A percentile compares a stretch with the other conserved stretches of the same genome.
phyloP scores from a whole-genome alignment of 2,888 invertebrate species.

The Heliconius ismenius region DNA sequence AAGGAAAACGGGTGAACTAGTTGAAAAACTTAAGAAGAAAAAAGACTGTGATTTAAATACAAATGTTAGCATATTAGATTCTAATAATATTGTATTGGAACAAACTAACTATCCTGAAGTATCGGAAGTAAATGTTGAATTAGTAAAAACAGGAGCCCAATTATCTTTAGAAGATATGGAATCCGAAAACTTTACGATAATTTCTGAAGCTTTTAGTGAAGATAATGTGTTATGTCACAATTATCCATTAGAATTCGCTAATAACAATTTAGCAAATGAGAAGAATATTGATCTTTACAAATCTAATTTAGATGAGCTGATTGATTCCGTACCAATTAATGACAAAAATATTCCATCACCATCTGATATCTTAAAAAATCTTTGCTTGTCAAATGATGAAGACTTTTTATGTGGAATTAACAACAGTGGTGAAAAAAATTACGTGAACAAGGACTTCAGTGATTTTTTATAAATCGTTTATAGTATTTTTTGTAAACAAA shows the following conservation, averaged over 20 bases:
- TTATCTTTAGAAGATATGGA: conserved; percentile 77
- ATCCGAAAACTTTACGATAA: conserved; percentile 69
- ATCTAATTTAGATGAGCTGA: conserved; percentile 64
- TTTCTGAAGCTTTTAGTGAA: conserved; percentile 58
- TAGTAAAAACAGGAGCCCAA: conserved; percentile 73
- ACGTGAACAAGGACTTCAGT: conserved; percentile 32
- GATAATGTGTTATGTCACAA: conserved; percentile 42
- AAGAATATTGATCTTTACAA: conserved; percentile 64
- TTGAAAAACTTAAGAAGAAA: conserved; percentile 77
- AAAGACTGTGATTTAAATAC: conserved; percentile 48
- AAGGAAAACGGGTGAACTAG: conserved; percentile 72
- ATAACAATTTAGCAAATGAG: conserved; percentile 30
- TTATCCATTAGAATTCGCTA: conserved; percentile 31
- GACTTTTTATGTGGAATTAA: conserved; percentile 50
- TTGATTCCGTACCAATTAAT: conserved; percentile 59
- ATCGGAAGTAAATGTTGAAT: conserved; percentile 71
- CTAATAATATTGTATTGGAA: conserved; percentile 35
- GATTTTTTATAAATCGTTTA: conserved; percentile 30
- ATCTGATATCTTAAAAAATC: conserved; percentile 84
- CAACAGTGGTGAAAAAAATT: conserved; percentile 15
- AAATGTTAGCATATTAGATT: conserved; percentile 29
- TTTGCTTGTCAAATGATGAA: conserved; percentile 81
- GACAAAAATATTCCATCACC: conserved; percentile 84
- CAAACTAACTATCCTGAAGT: conserved; percentile 56
- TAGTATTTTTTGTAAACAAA: not conserved